A percentile compares a stretch with the other conserved stretches of the same genome.
Conservation (phyloP, 2,888 invertebrate genomes). For the Heteromurus nitidus region DNA sequence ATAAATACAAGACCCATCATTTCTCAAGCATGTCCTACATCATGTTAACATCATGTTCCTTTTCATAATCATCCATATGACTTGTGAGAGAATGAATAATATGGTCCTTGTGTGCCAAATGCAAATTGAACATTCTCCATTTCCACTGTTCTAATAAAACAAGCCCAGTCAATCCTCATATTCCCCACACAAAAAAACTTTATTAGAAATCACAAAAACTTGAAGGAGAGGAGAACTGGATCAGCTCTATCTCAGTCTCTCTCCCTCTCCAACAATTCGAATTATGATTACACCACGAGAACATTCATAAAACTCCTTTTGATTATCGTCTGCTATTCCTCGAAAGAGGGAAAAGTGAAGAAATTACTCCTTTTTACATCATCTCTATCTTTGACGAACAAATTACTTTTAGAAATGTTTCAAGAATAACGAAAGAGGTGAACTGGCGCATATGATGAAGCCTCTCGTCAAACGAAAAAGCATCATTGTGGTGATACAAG, state of each 20-base stretch:
- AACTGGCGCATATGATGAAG: neutral
- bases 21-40: conserved; percentile 24
- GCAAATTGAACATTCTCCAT: too few species aligned
- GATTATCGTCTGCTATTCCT: neutral
- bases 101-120: neutral
- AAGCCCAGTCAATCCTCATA: too few species aligned
- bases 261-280: neutral
- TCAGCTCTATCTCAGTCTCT: neutral
- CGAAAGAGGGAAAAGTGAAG: neutral
- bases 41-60: conserved; percentile 21
- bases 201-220: neutral
- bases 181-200: neutral
- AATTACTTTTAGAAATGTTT: conserved; percentile 8
- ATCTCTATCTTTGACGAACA: conserved; percentile 17
- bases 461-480: neutral
- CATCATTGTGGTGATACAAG: neutral
- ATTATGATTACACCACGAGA: conserved; percentile 32
- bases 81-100: too few species aligned
- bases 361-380: conserved; percentile 31
- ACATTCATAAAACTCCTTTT: conserved; percentile 21
- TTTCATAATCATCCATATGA: too few species aligned
- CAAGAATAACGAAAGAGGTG: neutral
- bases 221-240: conserved; percentile 19
- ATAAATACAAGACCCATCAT: too few species aligned
- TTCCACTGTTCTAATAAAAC: too few species aligned